These are phyloP conservation scores for Chlorocebus sabaeus DNA, from an alignment of 2,113 vertebrate genomes.

Conservation along the genomic window DNA sequence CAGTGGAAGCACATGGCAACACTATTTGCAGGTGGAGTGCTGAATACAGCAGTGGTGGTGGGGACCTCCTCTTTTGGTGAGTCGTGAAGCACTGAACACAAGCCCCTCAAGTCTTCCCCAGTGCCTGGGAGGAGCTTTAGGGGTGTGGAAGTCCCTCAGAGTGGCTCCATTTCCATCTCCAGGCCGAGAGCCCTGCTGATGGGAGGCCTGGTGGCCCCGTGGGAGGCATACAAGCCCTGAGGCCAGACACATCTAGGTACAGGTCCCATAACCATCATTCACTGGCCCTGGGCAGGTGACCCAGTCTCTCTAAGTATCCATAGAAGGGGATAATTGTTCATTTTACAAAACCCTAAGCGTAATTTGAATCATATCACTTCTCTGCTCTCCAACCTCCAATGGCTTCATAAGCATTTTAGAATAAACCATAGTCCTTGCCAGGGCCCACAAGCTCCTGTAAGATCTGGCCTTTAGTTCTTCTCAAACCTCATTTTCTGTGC, in stretches of 20 bases:
- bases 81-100: not conserved
- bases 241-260: not conserved
- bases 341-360: not conserved
- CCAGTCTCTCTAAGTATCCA: not conserved
- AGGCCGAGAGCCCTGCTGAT: not conserved
- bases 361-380: not conserved
- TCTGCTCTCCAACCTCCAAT: not conserved
- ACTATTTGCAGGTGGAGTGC: not conserved
- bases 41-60: not conserved
- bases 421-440: not conserved
- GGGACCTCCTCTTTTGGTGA: not conserved
- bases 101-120: accelerated
- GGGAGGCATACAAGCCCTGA: not conserved
- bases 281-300: accelerated
- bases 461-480: not conserved
- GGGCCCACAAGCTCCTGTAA: not conserved
- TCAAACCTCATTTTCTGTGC: not conserved
- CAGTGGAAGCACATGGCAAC: not conserved
- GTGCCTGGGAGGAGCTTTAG: not conserved
- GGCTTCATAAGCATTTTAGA: not conserved
- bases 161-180: not conserved
- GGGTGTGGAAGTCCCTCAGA: not conserved
- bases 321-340: not conserved
- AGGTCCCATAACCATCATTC: not conserved
- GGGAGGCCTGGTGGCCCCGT: not conserved